Percentiles rank a stretch among this genome's conserved stretches.
phyloP scores from a whole-genome alignment of 2,888 invertebrate genomes.

The Osmoderma eremita region DNA sequence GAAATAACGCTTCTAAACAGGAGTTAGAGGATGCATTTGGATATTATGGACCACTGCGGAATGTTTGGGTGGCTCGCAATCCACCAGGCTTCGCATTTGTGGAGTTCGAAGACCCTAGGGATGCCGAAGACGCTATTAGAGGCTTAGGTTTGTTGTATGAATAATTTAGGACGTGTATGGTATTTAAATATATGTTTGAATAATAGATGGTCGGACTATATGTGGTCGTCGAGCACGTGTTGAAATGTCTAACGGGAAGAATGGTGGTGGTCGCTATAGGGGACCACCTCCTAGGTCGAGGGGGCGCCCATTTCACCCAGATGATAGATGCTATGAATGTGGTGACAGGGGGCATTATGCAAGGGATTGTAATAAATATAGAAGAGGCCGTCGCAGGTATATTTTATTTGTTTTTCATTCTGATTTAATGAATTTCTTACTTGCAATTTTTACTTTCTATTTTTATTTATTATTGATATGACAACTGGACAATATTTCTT shows the following conservation, averaged over 20 bases:
- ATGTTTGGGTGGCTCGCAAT: conserved; percentile 98
- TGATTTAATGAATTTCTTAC: conserved; percentile 23
- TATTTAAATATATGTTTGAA: neutral
- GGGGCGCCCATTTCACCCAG: conserved; percentile 85
- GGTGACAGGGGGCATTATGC: conserved; percentile 95
- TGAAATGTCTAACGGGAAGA: conserved; percentile 90
- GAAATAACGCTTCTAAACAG: conserved; percentile 89
- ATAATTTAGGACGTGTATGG: neutral
- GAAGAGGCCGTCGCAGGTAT: conserved; percentile 70
- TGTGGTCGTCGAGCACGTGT: conserved; percentile 92
- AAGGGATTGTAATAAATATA: conserved; percentile 84
- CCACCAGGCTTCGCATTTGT: conserved; percentile 96
- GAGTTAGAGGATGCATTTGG: conserved; percentile 94
- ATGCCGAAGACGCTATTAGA: conserved; percentile 91
- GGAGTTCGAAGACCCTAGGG: conserved; percentile 91
- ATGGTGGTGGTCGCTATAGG: conserved; percentile 64
- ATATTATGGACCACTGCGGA: conserved; percentile 90
- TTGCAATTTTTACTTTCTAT: conserved; percentile 22
- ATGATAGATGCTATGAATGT: conserved; percentile 94
- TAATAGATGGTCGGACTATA: conserved; percentile 80
- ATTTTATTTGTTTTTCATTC: conserved; percentile 44
- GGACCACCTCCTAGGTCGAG: conserved; percentile 71
- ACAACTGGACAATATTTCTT: conserved; percentile 45
- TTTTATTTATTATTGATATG: conserved; percentile 43
- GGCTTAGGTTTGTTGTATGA: conserved; percentile 54